Percentiles rank a stretch among this genome's conserved stretches.
phyloP scores from a whole-genome alignment of 2,888 invertebrate genomes.

The Nymphalis polychloros region DNA sequence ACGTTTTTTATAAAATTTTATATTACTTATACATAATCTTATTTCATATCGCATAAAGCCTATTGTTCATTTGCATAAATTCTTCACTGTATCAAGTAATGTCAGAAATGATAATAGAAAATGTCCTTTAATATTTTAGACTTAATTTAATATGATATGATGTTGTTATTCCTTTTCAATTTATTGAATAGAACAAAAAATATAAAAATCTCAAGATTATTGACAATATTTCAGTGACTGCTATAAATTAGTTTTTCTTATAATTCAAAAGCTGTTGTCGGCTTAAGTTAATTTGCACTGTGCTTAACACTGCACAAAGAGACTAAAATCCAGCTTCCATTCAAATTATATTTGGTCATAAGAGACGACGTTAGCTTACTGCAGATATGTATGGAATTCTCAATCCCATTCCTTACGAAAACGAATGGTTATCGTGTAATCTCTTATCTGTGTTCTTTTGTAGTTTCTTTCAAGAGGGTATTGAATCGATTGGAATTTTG shows the following conservation, averaged over 20 bases:
- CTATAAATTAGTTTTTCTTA: conserved; percentile 52
- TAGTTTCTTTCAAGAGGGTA: conserved; percentile 7
- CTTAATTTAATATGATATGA: no score
- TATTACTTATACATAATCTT: no score
- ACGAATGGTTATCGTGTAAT: conserved; percentile 2
- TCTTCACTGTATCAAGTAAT: no score
- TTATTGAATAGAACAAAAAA: no score
- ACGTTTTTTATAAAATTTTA: no score
- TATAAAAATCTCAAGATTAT: not conserved
- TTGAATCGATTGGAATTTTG: no score
- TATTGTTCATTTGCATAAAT: no score
- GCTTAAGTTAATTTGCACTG: conserved; percentile 59
- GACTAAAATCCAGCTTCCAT: conserved; percentile 21
- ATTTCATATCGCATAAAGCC: no score
- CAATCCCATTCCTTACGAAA: conserved; percentile 1
- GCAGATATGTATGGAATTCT: not conserved
- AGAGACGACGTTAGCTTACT: not conserved
- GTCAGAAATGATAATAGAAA: no score
- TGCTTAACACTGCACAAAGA: conserved; percentile 61
- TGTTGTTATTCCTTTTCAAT: no score
- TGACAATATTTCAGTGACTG: not conserved
- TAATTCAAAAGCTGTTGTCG: conserved; percentile 54
- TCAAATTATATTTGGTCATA: not conserved
- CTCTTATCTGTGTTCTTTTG: not conserved
- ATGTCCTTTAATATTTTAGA: no score